Percentiles rank a stretch among this genome's conserved stretches.
Conservation (phyloP, 2,888 invertebrate genomes). For the Orthonychiurus folsomi region DNA sequence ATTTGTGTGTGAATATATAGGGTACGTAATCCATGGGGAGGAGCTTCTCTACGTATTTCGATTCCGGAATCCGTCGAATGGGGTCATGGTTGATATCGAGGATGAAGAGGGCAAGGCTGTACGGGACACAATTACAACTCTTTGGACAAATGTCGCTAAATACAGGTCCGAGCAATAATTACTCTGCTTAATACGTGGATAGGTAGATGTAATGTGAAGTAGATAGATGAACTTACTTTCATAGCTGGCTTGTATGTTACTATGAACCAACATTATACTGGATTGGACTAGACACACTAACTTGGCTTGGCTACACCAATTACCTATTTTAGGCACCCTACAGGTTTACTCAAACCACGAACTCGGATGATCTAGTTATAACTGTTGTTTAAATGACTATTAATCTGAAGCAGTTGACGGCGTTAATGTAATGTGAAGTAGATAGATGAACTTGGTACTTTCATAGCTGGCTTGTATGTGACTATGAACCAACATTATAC, state of each 20-base stretch:
- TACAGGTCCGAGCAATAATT: no score
- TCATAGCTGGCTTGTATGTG: no score
- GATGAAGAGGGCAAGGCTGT: slow-evolving; percentile 29
- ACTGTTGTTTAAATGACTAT: neutral
- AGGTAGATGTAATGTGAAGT: neutral
- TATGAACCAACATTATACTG: no score
- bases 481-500: no score
- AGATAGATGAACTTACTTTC: neutral
- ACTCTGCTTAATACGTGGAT: slow-evolving; percentile 10
- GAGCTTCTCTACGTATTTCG: slow-evolving; percentile 34
- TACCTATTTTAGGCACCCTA: no score
- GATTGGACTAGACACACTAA: no score
- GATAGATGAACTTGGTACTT: neutral
- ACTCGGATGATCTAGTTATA: no score
- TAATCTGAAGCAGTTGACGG: no score
- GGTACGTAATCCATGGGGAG: slow-evolving; percentile 32
- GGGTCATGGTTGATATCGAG: slow-evolving; percentile 26
- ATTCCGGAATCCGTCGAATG: slow-evolving; percentile 29
- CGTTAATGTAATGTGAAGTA: neutral
- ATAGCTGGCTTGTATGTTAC: no score
- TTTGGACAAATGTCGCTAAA: slow-evolving; percentile 34
- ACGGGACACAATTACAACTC: slow-evolving; percentile 27
- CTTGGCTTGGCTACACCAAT: no score
- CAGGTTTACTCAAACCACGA: no score
- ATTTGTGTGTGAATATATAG: neutral